Evolutionary conservation across 2,113 vertebrate genomes (phyloP).

Genomic region (Corydoras sp.): DNA sequence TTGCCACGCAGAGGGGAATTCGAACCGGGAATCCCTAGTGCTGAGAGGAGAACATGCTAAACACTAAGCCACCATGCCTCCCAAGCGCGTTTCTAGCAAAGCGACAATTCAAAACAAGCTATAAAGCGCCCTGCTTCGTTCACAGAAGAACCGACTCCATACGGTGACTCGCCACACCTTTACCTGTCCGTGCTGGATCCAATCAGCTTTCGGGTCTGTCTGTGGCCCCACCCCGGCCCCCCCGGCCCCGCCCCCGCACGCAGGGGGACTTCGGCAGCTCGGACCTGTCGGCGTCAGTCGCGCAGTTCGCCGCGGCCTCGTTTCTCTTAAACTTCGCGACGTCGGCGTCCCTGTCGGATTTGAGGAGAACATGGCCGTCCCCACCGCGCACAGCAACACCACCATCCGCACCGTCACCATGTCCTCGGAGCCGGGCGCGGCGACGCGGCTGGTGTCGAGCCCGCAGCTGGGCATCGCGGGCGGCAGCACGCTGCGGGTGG

Average conservation of each 20-base stretch:
- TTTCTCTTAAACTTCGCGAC: background rate
- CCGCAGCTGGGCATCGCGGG: background rate
- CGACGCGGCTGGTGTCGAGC: background rate
- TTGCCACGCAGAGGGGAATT: constrained; percentile 1
- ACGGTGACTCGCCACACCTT: background rate
- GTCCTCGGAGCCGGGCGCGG: constrained; percentile 43
- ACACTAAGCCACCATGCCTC: no score
- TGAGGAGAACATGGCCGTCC: constrained; percentile 51
- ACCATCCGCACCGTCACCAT: constrained; percentile 43
- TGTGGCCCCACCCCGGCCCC: background rate
- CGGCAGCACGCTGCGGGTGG: constrained; percentile 2
- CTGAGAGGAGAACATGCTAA: no score
- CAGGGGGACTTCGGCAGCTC: constrained; percentile 6
- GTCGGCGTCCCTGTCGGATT: background rate
- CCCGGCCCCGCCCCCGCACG: background rate
- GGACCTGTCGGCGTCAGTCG: background rate
- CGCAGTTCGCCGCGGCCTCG: background rate
- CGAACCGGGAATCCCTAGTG: no score
- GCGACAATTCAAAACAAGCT: no score
- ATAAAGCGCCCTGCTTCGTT: no score
- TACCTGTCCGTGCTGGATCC: background rate
- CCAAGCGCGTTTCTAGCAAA: no score
- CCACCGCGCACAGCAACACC: constrained; percentile 29
- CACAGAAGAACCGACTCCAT: background rate
- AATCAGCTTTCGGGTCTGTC: background rate